Conservation (phyloP, 2,113 vertebrate species). For the Mormyrus iriodes region DNA sequence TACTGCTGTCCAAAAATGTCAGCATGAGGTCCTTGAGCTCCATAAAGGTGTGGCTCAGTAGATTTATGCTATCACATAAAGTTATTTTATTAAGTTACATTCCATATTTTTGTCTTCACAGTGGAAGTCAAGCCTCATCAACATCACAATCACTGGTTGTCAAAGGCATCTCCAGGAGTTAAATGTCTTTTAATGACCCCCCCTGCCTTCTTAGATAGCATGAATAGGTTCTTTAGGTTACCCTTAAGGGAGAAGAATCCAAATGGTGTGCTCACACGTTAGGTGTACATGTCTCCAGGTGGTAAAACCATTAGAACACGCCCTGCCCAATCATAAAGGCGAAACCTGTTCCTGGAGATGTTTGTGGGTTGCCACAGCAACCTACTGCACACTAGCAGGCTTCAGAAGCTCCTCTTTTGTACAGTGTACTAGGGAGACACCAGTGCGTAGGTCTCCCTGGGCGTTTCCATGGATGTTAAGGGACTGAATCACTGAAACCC, state of each 20-base stretch:
- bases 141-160: not conserved
- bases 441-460: slow-evolving; percentile 20
- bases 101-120: not conserved
- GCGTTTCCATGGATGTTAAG: slow-evolving; percentile 46
- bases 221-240: not conserved
- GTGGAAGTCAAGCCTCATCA: not conserved
- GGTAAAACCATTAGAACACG: not conserved
- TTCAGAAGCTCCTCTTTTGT: not conserved
- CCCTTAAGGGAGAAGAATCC: not conserved
- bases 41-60: not conserved
- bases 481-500: slow-evolving; percentile 45
- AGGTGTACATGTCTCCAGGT: not conserved
- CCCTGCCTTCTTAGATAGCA: not conserved
- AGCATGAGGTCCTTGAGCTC: not conserved
- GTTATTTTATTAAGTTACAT: not conserved
- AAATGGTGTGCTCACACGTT: not conserved
- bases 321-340: not conserved
- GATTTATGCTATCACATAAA: not conserved
- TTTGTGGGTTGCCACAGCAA: not conserved
- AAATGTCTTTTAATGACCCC: not conserved
- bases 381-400: not conserved
- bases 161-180: not conserved
- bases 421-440: slow-evolving; percentile 23
- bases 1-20: not conserved
- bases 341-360: not conserved